Base-by-base conservation (phyloP, 2,113 vertebrate genomes). In the Tautogolabrus adspersus region DNA sequence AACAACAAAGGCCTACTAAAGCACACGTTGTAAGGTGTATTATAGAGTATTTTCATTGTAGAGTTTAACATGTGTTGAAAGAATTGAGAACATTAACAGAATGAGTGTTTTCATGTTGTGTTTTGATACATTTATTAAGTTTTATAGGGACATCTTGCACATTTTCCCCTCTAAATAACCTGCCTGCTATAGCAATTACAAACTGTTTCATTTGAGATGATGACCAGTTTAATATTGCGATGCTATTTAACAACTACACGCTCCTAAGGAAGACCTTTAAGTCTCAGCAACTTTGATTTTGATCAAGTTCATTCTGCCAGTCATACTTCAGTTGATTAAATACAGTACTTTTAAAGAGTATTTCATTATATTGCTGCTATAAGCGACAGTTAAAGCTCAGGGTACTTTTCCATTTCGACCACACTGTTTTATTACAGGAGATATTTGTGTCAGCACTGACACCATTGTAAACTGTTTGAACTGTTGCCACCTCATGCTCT, bases 381-480 rank as follows among this genome's bases (percentile, higher is more conserved):
- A 6, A 8, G 23, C 19, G 46, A 30, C 16, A 52, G 8, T 51
- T 18, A n/a, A 42, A 60, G 55, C 49, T 22, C 6, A 13, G 4
- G 61, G 23, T 16, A 19, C 13, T 37, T 49, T 16, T 15, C 46
- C 13, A 11, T 47, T 47, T 16, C 3, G 10, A 11, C 46, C 47
- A 52, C 47, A 52, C 6, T 52, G 49, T 52, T 52, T n/a, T 52
- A 52, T 52, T 19, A 21, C 8, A 52, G 6, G 13, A 3, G 72
- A 66, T 54, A 67, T 68, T 37, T 55, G 42, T 49, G 52, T 46
- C 37, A 30, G 16, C 3, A 0, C 9, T 64, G 34, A 40, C 23
- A 16, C 65, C 60, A 26, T 46, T 77, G 71, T 66, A 30, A 44
- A 70, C 23, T 11, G 69, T 22, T 37, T 54, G 65, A 78, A 62